Base-by-base conservation (phyloP, 1,140 invertebrate genomes). In the Formica exsecta region DNA sequence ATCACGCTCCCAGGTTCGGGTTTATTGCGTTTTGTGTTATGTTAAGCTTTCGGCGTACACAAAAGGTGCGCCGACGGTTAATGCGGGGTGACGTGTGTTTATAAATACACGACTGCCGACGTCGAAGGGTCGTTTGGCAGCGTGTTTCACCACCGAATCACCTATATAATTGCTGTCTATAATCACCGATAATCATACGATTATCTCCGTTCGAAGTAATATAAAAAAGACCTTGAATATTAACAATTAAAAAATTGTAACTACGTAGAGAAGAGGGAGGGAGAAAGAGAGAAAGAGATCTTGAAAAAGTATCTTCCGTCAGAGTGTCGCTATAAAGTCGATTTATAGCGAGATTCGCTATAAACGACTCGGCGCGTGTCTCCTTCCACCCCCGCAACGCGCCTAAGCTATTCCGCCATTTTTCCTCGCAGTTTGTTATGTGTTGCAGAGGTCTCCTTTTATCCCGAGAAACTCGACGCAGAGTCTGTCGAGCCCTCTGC, bases 401-500 rank as follows among this genome's bases (percentile, higher is more conserved):
- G 16, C 51, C 68, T 74, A 62, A 73, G 54, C 61, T 87, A 65
- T 81, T 75, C 80, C 76, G 83, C 85, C 86, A 75, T 87, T 87
- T 89, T 89, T 77, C 86, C 71, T 70, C 70, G 79, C 83, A 93
- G 87, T 92, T 93, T 93, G 92, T 93, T 93, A 92, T 91, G 90
- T 90, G 91, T 90, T 91, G 80, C 79, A 62, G 90, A 92, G 90
- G 89, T 93, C 75, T 87, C 77, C 80, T 90, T 92, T 91, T 89
- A 87, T 71, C 73, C 88, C 80, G 87, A 90, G 91, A 93, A 94
- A 93, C 91, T 90, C 90, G 89, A 92, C 91, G 87, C 91, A 92
- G 90, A 92, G 90, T 81, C 88, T 36, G 77, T 62, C 61, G 68
- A 74, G 79, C 38, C 61, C 57, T 36, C 85, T 38, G 51, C 87